Base-by-base conservation (phyloP, 2,113 vertebrate genomes). In the Rutilus rutilus region DNA sequence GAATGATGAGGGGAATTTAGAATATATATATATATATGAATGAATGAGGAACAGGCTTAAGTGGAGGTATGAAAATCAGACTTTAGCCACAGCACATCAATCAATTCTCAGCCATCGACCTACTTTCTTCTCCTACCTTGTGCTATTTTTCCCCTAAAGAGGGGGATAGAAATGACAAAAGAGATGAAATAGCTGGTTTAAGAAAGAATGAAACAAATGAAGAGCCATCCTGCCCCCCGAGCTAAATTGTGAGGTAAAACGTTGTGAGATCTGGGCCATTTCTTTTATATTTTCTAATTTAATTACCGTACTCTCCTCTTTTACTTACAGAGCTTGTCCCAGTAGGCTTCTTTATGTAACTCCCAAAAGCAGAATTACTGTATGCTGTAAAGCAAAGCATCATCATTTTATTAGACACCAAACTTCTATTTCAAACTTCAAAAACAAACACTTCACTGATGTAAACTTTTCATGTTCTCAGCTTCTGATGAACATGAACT, bases 111-210 rank as follows among this genome's bases (percentile, higher is more conserved):
- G 82, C 73, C 71, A 65, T 27, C 86, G 82, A 59, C 89, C 89
- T 88, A 89, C 89, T 86, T 89, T 83, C 74, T 73, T 81, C 69
- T 75, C 45, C 25, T 86, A 47, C 65, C 52, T 85, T 82, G 85
- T 84, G 78, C 80, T 69, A 86, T 78, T 88, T 86, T 86, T 33
- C 59, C 71, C 14, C 39, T n/a, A 79, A 75, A 83, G 42, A 39
- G 21, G 25, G 50, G 60, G 30, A 21, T n/a, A 27, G 39, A 57
- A 52, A 77, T 71, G 23, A 30, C 33, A 64, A 75, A 45, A 21
- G 54, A 33, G 30, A 54, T 54, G 45, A 2, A 60, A 39, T 60
- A n/a, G 33, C 65, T 52, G 54, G 30, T 30, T 25, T 21, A 52
- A 33, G 33, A 57, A 15, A 59, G 71, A 27, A 83, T 64, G n/a